Evolutionary conservation across 2,113 vertebrate species (phyloP).

Genomic region (Cavia aperea): DNA sequence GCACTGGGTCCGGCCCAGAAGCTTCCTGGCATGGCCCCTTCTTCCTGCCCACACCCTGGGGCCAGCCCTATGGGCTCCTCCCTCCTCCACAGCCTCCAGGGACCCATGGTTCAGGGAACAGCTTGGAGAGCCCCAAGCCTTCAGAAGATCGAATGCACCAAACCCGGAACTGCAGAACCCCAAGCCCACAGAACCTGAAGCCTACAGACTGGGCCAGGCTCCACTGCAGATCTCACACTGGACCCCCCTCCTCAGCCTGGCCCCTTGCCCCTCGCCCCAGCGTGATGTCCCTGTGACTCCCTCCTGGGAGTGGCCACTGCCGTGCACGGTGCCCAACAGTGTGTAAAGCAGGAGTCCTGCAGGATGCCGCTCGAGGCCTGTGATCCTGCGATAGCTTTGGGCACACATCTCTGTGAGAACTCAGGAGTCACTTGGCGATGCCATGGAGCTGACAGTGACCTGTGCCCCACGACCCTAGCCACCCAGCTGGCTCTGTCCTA

Average conservation of each 20-base stretch:
- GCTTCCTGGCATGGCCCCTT: too few relatives aligned
- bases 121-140: background rate
- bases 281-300: background rate
- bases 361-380: background rate
- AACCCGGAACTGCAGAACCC: too few relatives aligned
- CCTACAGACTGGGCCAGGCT: background rate
- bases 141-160: too few relatives aligned
- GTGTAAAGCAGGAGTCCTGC: background rate
- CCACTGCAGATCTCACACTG: background rate
- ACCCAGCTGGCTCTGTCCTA: background rate
- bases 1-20: too few relatives aligned
- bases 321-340: background rate
- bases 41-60: too few relatives aligned
- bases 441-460: background rate
- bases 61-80: background rate
- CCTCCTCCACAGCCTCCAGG: background rate
- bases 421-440: background rate
- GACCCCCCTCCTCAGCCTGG: background rate
- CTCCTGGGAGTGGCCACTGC: background rate
- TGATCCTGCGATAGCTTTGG: background rate
- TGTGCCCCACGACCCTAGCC: background rate
- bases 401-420: rapidly evolving
- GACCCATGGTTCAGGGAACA: background rate
- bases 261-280: background rate
- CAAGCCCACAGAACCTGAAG: background rate